These are phyloP conservation scores for Sinelater perroti DNA, from an alignment of 2,888 invertebrate genomes.

Conservation along the genomic window DNA sequence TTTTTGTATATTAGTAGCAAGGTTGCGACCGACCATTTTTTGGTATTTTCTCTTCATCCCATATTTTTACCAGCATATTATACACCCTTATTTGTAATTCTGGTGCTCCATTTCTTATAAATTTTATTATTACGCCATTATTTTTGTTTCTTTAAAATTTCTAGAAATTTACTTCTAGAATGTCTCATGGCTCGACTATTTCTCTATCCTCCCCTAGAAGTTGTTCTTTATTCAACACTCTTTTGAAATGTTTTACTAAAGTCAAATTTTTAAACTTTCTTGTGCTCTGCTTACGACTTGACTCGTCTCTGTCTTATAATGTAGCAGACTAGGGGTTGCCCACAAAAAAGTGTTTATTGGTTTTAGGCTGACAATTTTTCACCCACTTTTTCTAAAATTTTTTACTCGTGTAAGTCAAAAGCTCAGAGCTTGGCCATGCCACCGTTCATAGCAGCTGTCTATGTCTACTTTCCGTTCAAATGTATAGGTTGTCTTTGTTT, in stretches of 20 bases:
- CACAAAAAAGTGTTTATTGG: too few relatives aligned
- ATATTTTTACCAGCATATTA: not conserved
- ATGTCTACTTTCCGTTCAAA: too few relatives aligned
- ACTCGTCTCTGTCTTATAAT: not conserved
- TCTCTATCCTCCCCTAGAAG: not conserved
- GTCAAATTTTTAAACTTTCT: not conserved
- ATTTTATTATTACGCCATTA: not conserved
- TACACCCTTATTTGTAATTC: not conserved
- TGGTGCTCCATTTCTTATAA: not conserved
- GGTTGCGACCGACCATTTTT: slow-evolving; percentile 19
- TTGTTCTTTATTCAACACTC: not conserved
- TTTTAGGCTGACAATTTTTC: too few relatives aligned
- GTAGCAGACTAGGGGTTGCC: too few relatives aligned
- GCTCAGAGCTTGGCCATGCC: too few relatives aligned
- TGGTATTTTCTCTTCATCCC: too few relatives aligned
- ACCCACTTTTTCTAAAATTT: too few relatives aligned
- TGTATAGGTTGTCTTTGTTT: too few relatives aligned
- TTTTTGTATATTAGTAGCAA: not conserved
- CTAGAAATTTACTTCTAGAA: not conserved
- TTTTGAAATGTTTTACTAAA: not conserved
- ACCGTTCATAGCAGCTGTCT: too few relatives aligned
- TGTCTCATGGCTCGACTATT: too few relatives aligned
- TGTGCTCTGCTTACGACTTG: too few relatives aligned
- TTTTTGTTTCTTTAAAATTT: not conserved
- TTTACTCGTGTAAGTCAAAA: too few relatives aligned